Conservation (phyloP, 2,888 invertebrate genomes). For the Dichetophora obliterata region DNA sequence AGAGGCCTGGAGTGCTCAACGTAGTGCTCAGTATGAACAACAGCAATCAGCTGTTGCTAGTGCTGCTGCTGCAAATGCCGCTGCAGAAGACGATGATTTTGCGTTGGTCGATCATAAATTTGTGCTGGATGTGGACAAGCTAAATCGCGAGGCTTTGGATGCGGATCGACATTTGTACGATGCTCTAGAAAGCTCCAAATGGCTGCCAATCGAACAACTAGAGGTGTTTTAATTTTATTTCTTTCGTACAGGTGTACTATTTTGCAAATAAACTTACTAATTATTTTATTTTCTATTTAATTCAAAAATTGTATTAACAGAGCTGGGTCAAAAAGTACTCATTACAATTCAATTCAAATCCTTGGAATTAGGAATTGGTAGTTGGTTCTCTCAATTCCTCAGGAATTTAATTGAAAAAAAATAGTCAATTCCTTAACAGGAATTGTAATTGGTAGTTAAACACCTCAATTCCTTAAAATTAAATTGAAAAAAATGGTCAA, state of each 20-base stretch:
- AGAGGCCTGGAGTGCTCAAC: conserved; percentile 71
- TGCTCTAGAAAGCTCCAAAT: conserved; percentile 84
- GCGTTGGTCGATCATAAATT: conserved; percentile 86
- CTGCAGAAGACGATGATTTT: conserved; percentile 75
- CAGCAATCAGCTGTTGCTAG: conserved; percentile 52
- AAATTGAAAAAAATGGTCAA: too few species aligned
- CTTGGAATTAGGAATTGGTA: too few species aligned
- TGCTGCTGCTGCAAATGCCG: conserved; percentile 58
- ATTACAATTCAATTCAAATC: too few species aligned
- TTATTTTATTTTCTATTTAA: too few species aligned
- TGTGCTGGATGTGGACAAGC: conserved; percentile 79
- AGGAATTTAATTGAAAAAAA: too few species aligned
- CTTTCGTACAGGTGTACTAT: not conserved
- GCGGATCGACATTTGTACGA: conserved; percentile 85
- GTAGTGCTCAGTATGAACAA: conserved; percentile 68
- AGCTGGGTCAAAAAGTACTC: too few species aligned
- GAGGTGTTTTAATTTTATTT: conserved; percentile 73
- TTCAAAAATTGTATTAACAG: too few species aligned
- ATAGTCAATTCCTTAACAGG: too few species aligned
- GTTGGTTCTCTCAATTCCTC: too few species aligned
- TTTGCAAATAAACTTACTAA: not conserved
- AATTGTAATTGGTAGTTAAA: too few species aligned
- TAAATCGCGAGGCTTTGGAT: conserved; percentile 83
- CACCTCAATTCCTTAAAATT: too few species aligned
- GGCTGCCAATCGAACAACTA: conserved; percentile 83